Percentiles rank a stretch among this genome's conserved stretches.
Evolutionary conservation across 1,140 invertebrate genomes (phyloP).

Genomic region (Ceratosolen solmsi): DNA sequence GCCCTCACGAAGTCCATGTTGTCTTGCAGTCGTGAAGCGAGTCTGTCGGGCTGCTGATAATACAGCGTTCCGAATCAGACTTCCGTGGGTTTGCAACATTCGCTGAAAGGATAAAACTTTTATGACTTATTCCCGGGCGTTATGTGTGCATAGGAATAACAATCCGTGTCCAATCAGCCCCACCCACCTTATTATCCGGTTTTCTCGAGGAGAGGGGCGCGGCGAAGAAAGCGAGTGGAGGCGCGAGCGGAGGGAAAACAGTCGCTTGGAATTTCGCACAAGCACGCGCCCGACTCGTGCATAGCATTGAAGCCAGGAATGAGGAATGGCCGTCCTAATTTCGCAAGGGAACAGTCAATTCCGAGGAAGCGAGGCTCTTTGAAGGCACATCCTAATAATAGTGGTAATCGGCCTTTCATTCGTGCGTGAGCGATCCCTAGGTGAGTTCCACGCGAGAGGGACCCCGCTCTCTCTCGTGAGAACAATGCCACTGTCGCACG

Average conservation of each 20-base stretch:
- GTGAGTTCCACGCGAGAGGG: conserved; percentile 6
- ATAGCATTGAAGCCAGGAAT: too few species aligned
- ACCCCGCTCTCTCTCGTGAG: background rate
- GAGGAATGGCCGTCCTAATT: background rate
- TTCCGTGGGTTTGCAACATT: background rate
- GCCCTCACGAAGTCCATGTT: too few species aligned
- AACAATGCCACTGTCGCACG: conserved; percentile 57
- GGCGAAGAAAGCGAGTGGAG: background rate
- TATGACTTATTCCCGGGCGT: background rate
- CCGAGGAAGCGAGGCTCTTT: conserved; percentile 9
- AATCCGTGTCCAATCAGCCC: conserved; percentile 4
- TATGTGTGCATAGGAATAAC: background rate
- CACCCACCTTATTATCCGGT: conserved; percentile 14
- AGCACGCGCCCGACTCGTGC: background rate
- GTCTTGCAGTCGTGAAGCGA: too few species aligned
- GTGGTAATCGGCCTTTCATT: conserved; percentile 44
- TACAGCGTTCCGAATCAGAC: too few species aligned
- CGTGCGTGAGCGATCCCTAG: conserved; percentile 32
- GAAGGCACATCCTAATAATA: conserved; percentile 38
- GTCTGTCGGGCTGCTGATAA: background rate
- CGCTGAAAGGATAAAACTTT: background rate
- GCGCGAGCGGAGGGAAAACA: background rate
- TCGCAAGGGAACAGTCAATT: conserved; percentile 38
- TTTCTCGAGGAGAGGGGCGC: conserved; percentile 7
- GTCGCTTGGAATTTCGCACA: conserved; percentile 22